These are phyloP conservation scores for Tinamus guttatus DNA, from an alignment of 2,113 vertebrate genomes.

Conservation along the genomic window DNA sequence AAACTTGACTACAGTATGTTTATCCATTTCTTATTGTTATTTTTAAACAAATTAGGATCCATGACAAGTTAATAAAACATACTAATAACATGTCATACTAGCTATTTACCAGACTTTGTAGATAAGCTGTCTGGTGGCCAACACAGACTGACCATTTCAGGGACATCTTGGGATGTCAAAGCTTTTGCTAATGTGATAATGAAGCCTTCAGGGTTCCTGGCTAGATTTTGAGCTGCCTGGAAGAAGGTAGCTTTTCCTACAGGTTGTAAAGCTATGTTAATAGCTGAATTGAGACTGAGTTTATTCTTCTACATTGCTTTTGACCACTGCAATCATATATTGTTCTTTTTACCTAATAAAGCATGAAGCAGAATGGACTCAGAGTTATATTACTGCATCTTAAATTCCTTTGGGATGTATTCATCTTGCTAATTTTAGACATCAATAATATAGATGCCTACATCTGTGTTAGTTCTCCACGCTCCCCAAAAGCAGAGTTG, in stretches of 20 bases:
- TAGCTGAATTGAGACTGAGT: not conserved
- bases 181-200: not conserved
- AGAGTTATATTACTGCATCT: not conserved
- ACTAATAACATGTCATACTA: not conserved
- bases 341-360: not conserved
- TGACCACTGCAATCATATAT: not conserved
- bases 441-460: not conserved
- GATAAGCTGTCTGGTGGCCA: not conserved
- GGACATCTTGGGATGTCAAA: not conserved
- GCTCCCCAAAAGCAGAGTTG: not conserved
- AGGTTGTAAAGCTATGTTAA: not conserved
- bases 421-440: not conserved
- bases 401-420: not conserved
- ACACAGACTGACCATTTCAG: not conserved
- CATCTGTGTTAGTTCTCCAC: not conserved
- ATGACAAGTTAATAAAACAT: not conserved
- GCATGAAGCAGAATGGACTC: rapidly evolving
- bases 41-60: not conserved
- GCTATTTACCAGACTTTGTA: not conserved
- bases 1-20: not conserved
- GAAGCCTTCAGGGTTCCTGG: not conserved
- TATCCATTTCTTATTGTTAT: not conserved
- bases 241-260: not conserved
- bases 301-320: not conserved
- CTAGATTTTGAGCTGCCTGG: not conserved